Base-by-base conservation (phyloP, 2,797 vertebrate genomes). In the Arctocebus calabarensis region DNA sequence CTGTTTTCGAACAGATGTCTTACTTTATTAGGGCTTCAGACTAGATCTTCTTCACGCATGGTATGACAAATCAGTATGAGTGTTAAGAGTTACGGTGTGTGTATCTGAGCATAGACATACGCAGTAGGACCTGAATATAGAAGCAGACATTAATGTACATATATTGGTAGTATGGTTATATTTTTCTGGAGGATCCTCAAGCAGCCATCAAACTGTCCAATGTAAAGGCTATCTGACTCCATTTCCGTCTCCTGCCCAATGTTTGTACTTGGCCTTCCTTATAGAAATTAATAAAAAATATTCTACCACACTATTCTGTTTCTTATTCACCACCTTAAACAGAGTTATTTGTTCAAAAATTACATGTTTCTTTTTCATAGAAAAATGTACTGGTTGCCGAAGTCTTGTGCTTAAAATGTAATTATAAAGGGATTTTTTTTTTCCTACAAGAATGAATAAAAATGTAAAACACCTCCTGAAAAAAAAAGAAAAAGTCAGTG, bases 371-470 rank as follows among this genome's bases (percentile, higher is more conserved):
- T 61, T 43, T 86, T 89, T 78, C n/a, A 71, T 40, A 90, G 90
- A 52, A 52, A 52, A 52, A 52, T 83, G 27, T 19, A 84, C n/a
- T 82, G 29, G 27, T 64, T 90, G 52, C 12, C 73, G 25, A 81
- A 81, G 19, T 43, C 0, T 59, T 90, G 73, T 90, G 22, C n/a
- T 75, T 52, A 93, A 64, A 90, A 66, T 40, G 12, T 34, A 8
- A 86, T 73, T 91, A 55, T 43, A 82, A 68, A 0, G 0, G 0
- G 32, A 48, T 64, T 71, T 17, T 43, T 48, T 40, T 73, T 83
- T 57, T 23, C 34, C 16, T 94, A 25, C 20, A 83, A 45, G n/a
- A 48, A 88, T 34, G 25, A 94, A 93, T 87, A 75, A 75, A 92
- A 71, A 94, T 66, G 14, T 48, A 84, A 85, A 92, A 70, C 4